Evolutionary conservation across 1,140 invertebrate genomes (phyloP).

Genomic region (Drosophila burlai): DNA sequence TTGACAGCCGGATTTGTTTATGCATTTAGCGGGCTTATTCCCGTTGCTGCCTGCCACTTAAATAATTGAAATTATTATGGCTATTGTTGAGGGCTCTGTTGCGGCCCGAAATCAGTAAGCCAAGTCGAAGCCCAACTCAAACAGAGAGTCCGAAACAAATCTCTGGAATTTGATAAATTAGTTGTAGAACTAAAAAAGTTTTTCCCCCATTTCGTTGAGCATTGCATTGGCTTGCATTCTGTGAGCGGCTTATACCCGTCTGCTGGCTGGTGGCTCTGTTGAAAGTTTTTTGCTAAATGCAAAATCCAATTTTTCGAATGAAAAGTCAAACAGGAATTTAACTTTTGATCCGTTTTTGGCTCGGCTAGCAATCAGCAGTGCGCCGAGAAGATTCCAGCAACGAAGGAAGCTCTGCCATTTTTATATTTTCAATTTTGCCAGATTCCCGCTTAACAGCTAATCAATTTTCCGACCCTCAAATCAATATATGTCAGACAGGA

Average conservation of each 20-base stretch:
- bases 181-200: constrained; percentile 76
- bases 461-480: constrained; percentile 20
- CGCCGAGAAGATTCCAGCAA: constrained; percentile 5
- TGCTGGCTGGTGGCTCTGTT: constrained; percentile 19
- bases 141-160: constrained; percentile 68
- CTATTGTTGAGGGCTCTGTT: constrained; percentile 56
- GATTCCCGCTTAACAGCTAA: constrained; percentile 23
- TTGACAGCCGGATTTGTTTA: constrained; percentile 80
- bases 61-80: constrained; percentile 73
- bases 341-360: constrained; percentile 82
- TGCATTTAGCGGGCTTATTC: constrained; percentile 54
- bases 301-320: constrained; percentile 84
- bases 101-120: constrained; percentile 26
- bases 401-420: background rate
- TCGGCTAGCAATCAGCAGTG: constrained; percentile 49
- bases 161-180: constrained; percentile 82
- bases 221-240: constrained; percentile 51
- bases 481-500: constrained; percentile 40
- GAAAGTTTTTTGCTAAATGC: constrained; percentile 76
- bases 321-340: constrained; percentile 83
- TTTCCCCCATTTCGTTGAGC: constrained; percentile 41
- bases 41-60: constrained; percentile 50
- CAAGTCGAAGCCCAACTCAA: constrained; percentile 52
- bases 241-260: constrained; percentile 58
- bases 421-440: constrained; percentile 5